Evolutionary conservation across 2,113 vertebrate genomes (phyloP).

Genomic region (Antennarius striatus): DNA sequence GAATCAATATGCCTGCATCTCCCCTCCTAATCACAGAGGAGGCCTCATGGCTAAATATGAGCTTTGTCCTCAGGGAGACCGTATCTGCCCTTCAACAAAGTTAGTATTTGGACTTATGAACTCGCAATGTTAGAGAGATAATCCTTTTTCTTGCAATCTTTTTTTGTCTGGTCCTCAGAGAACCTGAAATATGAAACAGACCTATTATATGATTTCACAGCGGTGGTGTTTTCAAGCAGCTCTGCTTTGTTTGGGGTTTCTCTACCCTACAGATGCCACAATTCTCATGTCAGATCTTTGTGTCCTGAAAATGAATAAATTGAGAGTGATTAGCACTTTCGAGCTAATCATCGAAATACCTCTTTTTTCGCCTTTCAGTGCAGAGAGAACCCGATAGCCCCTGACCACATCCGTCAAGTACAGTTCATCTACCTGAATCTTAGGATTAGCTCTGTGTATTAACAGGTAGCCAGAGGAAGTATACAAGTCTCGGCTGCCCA

Average conservation of each 20-base stretch:
- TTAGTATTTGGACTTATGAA: slow-evolving; percentile 80
- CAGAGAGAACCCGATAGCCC: slow-evolving; percentile 25
- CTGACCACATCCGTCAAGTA: slow-evolving; percentile 24
- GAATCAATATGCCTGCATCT: slow-evolving; percentile 77
- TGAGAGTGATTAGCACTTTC: slow-evolving; percentile 41
- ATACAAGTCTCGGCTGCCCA: slow-evolving; percentile 49
- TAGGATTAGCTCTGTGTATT: slow-evolving; percentile 44
- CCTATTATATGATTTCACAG: slow-evolving; percentile 77
- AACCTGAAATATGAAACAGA: slow-evolving; percentile 72
- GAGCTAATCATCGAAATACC: slow-evolving; percentile 38
- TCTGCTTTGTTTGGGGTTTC: slow-evolving; percentile 72
- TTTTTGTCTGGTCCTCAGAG: slow-evolving; percentile 68
- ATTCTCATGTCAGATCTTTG: slow-evolving; percentile 69
- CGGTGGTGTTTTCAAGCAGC: slow-evolving; percentile 71
- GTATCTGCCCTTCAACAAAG: slow-evolving; percentile 83
- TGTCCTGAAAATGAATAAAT: slow-evolving; percentile 63
- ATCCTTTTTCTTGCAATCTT: slow-evolving; percentile 79
- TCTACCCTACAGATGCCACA: slow-evolving; percentile 56
- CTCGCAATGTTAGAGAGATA: slow-evolving; percentile 77
- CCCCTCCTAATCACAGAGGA: slow-evolving; percentile 74
- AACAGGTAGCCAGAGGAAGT: slow-evolving; percentile 60
- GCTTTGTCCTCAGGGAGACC: slow-evolving; percentile 69
- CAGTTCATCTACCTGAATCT: slow-evolving; percentile 19
- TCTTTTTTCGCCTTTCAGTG: slow-evolving; percentile 43
- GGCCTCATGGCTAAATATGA: slow-evolving; percentile 79